Percentiles rank a stretch among this genome's conserved stretches.
Conservation (phyloP, 2,888 invertebrate genomes). For the Drosophila maculinotata region DNA sequence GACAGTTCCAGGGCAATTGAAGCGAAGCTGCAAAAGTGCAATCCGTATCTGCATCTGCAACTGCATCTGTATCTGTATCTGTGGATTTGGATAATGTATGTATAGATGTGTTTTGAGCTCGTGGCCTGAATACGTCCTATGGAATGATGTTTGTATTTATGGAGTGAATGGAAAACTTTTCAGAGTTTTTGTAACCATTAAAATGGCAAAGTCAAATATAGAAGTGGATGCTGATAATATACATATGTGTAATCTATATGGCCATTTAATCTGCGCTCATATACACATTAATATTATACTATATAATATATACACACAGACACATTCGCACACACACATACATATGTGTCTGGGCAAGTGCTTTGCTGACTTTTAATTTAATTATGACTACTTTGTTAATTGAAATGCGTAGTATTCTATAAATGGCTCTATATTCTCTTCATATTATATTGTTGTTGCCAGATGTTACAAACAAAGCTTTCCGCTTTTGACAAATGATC, state of each 20-base stretch:
- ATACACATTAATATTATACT: slow-evolving; percentile 13
- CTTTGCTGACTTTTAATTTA: slow-evolving; percentile 61
- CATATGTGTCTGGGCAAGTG: slow-evolving; percentile 11
- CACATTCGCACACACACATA: background rate
- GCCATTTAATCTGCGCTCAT: slow-evolving; percentile 45
- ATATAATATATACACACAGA: slow-evolving; percentile 1
- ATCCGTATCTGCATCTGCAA: slow-evolving; percentile 8
- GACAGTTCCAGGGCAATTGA: slow-evolving; percentile 53
- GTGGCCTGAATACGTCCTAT: slow-evolving; percentile 60
- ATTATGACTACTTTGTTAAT: slow-evolving; percentile 73
- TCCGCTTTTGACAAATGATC: slow-evolving; percentile 22
- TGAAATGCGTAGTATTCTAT: slow-evolving; percentile 59
- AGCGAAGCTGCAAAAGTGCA: slow-evolving; percentile 74
- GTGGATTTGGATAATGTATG: slow-evolving; percentile 1
- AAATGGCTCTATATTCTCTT: slow-evolving; percentile 28
- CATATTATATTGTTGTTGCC: slow-evolving; percentile 12
- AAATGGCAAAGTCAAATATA: slow-evolving; percentile 36
- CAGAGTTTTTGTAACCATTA: slow-evolving; percentile 36
- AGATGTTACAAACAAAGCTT: slow-evolving; percentile 22
- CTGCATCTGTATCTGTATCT: slow-evolving; percentile 16
- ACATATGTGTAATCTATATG: slow-evolving; percentile 55
- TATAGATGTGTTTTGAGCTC: slow-evolving; percentile 12
- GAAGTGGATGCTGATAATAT: slow-evolving; percentile 57
- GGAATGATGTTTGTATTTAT: slow-evolving; percentile 17
- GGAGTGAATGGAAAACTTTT: slow-evolving; percentile 54